These are phyloP conservation scores for Adelphocoris suturalis DNA, from an alignment of 2,888 invertebrate species.

Conservation along the genomic window DNA sequence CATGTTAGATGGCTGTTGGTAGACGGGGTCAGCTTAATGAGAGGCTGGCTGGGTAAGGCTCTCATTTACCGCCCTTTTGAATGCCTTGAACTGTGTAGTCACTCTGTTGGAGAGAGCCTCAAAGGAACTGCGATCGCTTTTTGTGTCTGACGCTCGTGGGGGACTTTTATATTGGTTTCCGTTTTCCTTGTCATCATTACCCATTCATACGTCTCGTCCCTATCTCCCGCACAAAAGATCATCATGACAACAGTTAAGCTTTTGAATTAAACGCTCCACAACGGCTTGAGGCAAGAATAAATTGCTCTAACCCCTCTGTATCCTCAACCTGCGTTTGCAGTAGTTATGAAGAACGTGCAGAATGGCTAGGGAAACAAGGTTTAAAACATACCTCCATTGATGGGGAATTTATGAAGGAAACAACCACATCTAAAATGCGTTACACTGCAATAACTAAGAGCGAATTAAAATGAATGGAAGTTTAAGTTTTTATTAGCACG, in stretches of 20 bases:
- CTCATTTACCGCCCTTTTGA: constrained; percentile 16
- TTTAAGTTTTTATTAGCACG: too few species aligned
- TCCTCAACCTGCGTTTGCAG: neutral
- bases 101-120: neutral
- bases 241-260: neutral
- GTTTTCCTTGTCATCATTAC: constrained; percentile 35
- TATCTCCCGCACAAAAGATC: neutral
- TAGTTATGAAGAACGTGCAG: neutral
- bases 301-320: neutral
- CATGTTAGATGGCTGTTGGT: neutral
- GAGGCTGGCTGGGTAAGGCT: neutral
- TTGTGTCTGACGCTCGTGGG: neutral
- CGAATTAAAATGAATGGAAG: too few species aligned
- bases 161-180: constrained; percentile 16
- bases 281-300: neutral
- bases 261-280: neutral
- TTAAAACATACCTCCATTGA: too few species aligned
- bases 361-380: neutral
- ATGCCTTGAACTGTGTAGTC: neutral
- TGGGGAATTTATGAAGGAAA: too few species aligned
- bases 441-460: too few species aligned
- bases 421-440: too few species aligned
- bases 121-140: neutral
- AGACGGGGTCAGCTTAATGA: neutral
- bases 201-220: neutral